Evolutionary conservation across 2,888 invertebrate species (phyloP), one percentile per base, ranked within the genome.

Genomic region (Heliconius ismenius): DNA sequence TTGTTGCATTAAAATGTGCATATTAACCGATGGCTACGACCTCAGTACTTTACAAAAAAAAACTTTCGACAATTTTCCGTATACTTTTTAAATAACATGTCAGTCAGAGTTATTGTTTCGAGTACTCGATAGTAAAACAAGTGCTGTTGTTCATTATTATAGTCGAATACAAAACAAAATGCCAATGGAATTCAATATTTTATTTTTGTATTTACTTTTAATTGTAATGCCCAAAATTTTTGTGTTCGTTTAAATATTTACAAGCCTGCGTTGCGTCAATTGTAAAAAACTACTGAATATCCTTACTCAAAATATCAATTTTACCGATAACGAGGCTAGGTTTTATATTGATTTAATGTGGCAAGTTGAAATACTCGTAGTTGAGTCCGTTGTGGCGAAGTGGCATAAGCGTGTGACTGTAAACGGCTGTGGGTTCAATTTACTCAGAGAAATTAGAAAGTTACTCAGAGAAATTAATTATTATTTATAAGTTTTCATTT

Each of bases 1-100:
- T 18, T 58, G 73, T 32, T 39, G 21, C 43, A 64, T 74, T 63
- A 78, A 69, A 74, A 74, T 76, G 73, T 78, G 70, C 39, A 64
- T 28, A 54, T 76, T 43, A 63, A 58, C 73, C 32, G 62, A 62
- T 69, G 60, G 60, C 39, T 28, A 60, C 24, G 67, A 62, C 68
- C 54, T 70, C 69, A 28, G 69, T 26, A 69, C 28, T 54, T 54
- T 54, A 28, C 13, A 69, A 69, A 58, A 70, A n/a, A 32, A 58
- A 58, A 49, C 21, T n/a, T 69, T 58, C 32, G n/a, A 58, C 32
- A 70, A 70, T n/a, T 58, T 32, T 70, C 26, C 49, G 13, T 54
- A 58, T 54, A 54, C 3, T 32, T 32, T 70, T 58, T 15, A n/a
- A 70, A 58, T 70, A 58, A 32, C 28, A 70, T 70, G 32, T 58